These are phyloP conservation scores for Oophaga pumilio DNA, from an alignment of 2,113 vertebrate species.

Conservation along the genomic window DNA sequence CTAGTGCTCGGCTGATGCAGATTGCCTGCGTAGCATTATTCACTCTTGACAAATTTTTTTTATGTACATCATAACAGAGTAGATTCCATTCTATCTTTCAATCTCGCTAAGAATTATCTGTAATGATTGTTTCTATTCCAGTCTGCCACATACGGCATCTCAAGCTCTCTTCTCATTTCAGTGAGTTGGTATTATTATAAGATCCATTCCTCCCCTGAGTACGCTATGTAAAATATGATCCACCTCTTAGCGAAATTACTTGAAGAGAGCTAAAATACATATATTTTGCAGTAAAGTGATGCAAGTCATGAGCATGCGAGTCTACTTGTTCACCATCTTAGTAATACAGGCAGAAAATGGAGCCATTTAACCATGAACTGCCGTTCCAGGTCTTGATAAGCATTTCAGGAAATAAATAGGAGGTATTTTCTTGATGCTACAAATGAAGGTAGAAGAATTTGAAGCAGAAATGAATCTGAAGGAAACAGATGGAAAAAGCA, in stretches of 20 bases:
- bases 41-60: conserved; percentile 19
- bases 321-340: conserved; percentile 7
- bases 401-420: conserved; percentile 2
- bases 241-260: not conserved
- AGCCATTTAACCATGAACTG: conserved; percentile 32
- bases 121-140: conserved; percentile 42
- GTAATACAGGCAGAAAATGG: not conserved
- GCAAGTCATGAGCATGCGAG: conserved; percentile 16
- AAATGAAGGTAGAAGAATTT: conserved; percentile 27
- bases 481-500: conserved; percentile 47
- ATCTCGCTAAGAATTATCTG: conserved; percentile 31
- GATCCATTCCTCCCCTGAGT: not conserved
- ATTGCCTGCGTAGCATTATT: conserved; percentile 6
- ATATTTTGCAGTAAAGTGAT: conserved; percentile 1
- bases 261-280: not conserved
- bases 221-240: not conserved
- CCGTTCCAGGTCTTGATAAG: conserved; percentile 21
- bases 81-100: conserved; percentile 23
- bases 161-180: conserved; percentile 2
- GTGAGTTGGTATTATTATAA: not conserved
- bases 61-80: conserved; percentile 6
- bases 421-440: conserved; percentile 23
- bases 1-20: not conserved
- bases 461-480: conserved; percentile 25
- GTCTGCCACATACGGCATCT: not conserved